phyloP scores from a whole-genome alignment of 1,140 invertebrate genomes.

The Ridgeia piscesae region DNA sequence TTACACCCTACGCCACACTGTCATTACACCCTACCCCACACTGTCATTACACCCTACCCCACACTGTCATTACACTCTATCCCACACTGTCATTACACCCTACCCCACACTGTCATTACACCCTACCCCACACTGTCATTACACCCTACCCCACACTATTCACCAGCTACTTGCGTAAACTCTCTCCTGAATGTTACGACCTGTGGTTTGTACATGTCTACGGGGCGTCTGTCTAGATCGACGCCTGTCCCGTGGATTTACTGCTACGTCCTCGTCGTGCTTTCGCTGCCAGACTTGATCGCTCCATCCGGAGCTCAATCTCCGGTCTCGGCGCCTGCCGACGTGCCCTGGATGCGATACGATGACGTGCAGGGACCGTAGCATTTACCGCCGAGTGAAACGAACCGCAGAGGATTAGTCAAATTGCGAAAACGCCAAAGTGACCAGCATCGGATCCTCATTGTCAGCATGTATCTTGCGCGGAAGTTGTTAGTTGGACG shows the following conservation, averaged over 20 bases:
- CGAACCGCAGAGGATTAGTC: background rate
- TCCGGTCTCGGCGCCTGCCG: background rate
- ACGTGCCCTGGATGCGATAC: background rate
- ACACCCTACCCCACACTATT: background rate
- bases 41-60: background rate
- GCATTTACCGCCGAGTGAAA: background rate
- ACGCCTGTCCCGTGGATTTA: background rate
- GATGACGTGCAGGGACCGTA: background rate
- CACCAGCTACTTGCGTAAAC: background rate
- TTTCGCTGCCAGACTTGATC: background rate
- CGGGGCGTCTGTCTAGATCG: background rate
- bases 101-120: background rate
- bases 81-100: background rate
- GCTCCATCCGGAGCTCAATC: background rate
- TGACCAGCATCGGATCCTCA: background rate
- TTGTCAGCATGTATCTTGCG: background rate
- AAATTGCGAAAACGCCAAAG: background rate
- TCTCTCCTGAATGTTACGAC: background rate
- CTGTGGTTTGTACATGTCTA: background rate
- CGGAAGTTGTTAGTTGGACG: background rate
- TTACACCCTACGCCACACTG: no score
- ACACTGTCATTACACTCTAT: no score
- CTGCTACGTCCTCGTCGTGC: background rate
- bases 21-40: background rate
- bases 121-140: background rate